Percentiles rank a stretch among this genome's conserved stretches.
Evolutionary conservation across 2,797 vertebrate species (phyloP).

Genomic region (Hapalemur alaotrensis): DNA sequence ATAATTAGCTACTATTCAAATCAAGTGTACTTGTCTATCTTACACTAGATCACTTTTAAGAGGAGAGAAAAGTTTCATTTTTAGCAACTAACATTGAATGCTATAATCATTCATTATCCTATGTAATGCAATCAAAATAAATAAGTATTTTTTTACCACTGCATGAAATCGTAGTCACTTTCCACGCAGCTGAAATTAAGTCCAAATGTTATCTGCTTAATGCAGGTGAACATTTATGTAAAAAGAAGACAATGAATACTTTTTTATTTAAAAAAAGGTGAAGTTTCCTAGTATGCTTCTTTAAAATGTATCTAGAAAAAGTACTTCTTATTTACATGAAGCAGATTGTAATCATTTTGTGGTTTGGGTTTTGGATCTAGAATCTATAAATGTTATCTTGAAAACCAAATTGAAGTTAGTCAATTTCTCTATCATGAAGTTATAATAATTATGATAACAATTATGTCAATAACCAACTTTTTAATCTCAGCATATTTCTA

Average conservation of each 20-base stretch:
- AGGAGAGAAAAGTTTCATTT: slow-evolving; percentile 60
- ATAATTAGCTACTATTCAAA: slow-evolving; percentile 64
- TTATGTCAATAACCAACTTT: slow-evolving; percentile 15
- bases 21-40: slow-evolving; percentile 50
- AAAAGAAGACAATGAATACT: slow-evolving; percentile 1
- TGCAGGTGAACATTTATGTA: background rate
- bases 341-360: slow-evolving; percentile 34
- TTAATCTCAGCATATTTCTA: slow-evolving; percentile 39
- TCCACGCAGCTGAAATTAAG: slow-evolving; percentile 48
- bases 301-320: slow-evolving; percentile 51
- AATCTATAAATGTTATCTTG: slow-evolving; percentile 20
- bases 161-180: slow-evolving; percentile 46
- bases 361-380: slow-evolving; percentile 11
- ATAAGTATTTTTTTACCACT: background rate
- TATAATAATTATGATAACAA: slow-evolving; percentile 23
- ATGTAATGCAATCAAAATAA: slow-evolving; percentile 54
- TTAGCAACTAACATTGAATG: slow-evolving; percentile 56
- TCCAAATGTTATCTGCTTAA: slow-evolving; percentile 33
- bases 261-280: background rate
- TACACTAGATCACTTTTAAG: slow-evolving; percentile 48
- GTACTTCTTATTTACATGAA: slow-evolving; percentile 5
- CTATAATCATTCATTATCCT: slow-evolving; percentile 42
- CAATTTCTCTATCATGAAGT: slow-evolving; percentile 38
- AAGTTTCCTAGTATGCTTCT: slow-evolving; percentile 40
- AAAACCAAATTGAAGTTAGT: slow-evolving; percentile 39